Evolutionary conservation across 2,797 vertebrate genomes (phyloP).

Genomic region (Chloroceryle amazona): DNA sequence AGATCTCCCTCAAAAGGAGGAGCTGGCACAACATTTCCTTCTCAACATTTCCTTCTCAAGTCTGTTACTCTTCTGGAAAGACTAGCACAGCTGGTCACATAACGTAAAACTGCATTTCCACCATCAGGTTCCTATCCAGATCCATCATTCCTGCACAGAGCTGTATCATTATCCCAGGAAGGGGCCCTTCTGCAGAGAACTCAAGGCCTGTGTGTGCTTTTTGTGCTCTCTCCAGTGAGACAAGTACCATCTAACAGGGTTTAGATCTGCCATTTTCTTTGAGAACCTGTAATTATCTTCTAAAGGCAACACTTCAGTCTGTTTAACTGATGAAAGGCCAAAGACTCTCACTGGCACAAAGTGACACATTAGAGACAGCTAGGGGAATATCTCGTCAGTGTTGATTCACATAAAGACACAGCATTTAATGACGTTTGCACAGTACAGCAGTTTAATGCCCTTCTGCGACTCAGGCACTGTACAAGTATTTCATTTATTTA

Average conservation of each 20-base stretch:
- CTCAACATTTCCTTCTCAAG: slow-evolving; percentile 29
- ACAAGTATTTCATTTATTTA: not conserved
- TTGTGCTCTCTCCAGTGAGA: slow-evolving; percentile 63
- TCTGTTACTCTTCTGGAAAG: slow-evolving; percentile 19
- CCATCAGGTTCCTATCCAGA: slow-evolving; percentile 26
- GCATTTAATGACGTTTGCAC: not conserved
- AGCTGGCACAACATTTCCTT: not conserved
- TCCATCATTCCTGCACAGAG: not conserved
- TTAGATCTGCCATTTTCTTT: slow-evolving; percentile 73
- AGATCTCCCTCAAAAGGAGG: not conserved
- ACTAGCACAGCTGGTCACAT: slow-evolving; percentile 5
- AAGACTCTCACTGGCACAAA: slow-evolving; percentile 38
- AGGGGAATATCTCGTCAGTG: not conserved
- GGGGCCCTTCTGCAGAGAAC: slow-evolving; percentile 66
- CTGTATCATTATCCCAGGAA: slow-evolving; percentile 79
- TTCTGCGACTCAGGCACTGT: not conserved
- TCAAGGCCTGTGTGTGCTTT: slow-evolving; percentile 30
- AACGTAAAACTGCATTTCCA: slow-evolving; percentile 26
- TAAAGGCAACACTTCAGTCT: slow-evolving; percentile 69
- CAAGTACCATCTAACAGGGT: slow-evolving; percentile 73
- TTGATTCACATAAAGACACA: not conserved
- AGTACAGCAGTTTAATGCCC: not conserved
- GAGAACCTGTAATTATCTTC: slow-evolving; percentile 82
- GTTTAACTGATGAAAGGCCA: slow-evolving; percentile 76
- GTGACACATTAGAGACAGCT: slow-evolving; percentile 34